A percentile compares a stretch with the other conserved stretches of the same genome.
phyloP scores from a whole-genome alignment of 2,888 invertebrate genomes.

The Drosophila monieri region DNA sequence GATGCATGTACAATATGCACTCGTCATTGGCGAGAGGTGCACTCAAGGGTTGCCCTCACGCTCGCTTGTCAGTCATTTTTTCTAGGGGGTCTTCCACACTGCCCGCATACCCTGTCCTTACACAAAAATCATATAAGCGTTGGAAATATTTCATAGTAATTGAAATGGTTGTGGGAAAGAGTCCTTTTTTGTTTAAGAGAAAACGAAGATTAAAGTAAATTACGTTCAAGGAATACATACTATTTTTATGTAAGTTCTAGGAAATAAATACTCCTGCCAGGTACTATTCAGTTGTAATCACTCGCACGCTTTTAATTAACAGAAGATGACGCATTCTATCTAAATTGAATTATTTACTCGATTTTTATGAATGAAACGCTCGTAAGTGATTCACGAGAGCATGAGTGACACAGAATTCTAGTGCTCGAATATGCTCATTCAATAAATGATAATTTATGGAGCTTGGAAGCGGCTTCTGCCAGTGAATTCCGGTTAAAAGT shows the following conservation, averaged over 20 bases:
- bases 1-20: neutral
- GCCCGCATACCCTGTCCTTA: conserved; percentile 36
- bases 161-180: neutral
- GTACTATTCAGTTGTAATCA: conserved; percentile 7
- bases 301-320: conserved; percentile 43
- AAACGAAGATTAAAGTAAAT: too few species aligned
- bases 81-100: conserved; percentile 3
- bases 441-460: conserved; percentile 40
- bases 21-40: conserved; percentile 22
- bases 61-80: conserved; percentile 22
- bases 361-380: conserved; percentile 54
- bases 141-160: neutral
- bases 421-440: conserved; percentile 18
- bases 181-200: too few species aligned
- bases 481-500: conserved; percentile 41
- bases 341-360: conserved; percentile 61
- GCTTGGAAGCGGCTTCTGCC: conserved; percentile 21
- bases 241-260: neutral
- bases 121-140: neutral
- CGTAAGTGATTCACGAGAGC: conserved; percentile 35
- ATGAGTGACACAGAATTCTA: conserved; percentile 14
- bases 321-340: conserved; percentile 48
- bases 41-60: conserved; percentile 38
- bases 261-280: neutral
- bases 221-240: too few species aligned